These are phyloP conservation scores for Daubentonia madagascariensis DNA, from an alignment of 2,113 vertebrate genomes.

Conservation along the genomic window DNA sequence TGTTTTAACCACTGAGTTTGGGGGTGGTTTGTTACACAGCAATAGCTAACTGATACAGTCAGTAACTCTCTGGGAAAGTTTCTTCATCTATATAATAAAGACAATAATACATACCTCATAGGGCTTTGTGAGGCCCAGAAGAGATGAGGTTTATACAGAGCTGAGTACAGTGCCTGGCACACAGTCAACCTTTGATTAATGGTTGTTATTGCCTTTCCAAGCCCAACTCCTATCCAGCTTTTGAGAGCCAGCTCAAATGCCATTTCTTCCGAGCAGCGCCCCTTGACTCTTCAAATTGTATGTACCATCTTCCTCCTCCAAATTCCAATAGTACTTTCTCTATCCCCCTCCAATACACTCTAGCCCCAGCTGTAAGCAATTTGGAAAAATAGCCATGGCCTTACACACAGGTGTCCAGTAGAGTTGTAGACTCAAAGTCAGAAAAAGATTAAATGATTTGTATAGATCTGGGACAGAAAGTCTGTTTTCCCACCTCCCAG, in stretches of 20 bases:
- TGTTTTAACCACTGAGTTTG: too few species aligned
- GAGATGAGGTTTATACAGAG: not conserved
- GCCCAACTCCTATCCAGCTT: not conserved
- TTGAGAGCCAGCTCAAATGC: not conserved
- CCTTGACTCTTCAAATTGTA: not conserved
- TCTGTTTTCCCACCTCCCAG: not conserved
- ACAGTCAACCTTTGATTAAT: not conserved
- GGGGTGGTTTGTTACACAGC: too few species aligned
- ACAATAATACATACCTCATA: not conserved
- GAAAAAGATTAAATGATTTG: not conserved
- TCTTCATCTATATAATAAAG: not conserved
- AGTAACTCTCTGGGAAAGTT: not conserved
- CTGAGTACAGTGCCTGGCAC: not conserved
- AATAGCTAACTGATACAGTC: not conserved
- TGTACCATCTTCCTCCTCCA: not conserved
- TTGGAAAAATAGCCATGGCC: not conserved
- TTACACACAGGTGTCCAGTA: not conserved
- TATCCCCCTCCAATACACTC: not conserved
- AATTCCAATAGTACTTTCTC: not conserved
- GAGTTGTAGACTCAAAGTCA: not conserved
- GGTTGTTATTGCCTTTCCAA: not conserved
- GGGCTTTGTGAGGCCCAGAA: not conserved
- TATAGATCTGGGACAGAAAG: not conserved
- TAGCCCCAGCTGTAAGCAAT: not conserved
- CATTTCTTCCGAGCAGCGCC: not conserved